These are phyloP conservation scores for Narcine bancroftii DNA, from an alignment of 2,113 vertebrate genomes.

Conservation along the genomic window DNA sequence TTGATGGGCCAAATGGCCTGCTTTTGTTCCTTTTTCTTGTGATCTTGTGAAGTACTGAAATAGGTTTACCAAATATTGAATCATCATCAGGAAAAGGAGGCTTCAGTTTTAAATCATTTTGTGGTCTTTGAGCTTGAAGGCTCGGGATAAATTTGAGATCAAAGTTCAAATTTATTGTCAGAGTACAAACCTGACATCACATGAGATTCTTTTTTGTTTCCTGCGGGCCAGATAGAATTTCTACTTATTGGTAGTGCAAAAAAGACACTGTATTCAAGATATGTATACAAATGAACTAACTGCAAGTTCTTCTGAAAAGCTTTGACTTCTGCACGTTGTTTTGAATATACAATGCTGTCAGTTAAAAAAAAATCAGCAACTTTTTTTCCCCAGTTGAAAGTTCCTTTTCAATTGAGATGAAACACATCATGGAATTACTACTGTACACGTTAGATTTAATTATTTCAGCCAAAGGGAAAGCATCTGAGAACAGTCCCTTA, in stretches of 20 bases:
- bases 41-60: not conserved
- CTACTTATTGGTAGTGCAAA: no score
- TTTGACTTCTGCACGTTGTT: not conserved
- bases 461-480: not conserved
- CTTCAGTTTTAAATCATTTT: not conserved
- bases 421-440: not conserved
- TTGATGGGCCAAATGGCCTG: no score
- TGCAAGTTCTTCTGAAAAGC: slow-evolving; percentile 2
- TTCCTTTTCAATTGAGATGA: not conserved
- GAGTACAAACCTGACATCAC: no score
- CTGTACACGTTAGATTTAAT: not conserved
- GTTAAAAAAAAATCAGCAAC: not conserved
- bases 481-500: not conserved
- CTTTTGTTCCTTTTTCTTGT: no score
- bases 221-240: no score
- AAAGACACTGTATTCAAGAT: no score
- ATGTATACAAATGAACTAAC: no score
- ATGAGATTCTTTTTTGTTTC: no score
- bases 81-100: not conserved
- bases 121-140: not conserved
- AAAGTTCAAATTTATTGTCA: no score
- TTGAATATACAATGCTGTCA: not conserved
- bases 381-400: not conserved
- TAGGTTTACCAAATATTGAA: not conserved
- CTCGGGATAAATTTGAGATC: no score